Base-by-base conservation (phyloP, 2,797 vertebrate species). In the Eidolon dupreanum region DNA sequence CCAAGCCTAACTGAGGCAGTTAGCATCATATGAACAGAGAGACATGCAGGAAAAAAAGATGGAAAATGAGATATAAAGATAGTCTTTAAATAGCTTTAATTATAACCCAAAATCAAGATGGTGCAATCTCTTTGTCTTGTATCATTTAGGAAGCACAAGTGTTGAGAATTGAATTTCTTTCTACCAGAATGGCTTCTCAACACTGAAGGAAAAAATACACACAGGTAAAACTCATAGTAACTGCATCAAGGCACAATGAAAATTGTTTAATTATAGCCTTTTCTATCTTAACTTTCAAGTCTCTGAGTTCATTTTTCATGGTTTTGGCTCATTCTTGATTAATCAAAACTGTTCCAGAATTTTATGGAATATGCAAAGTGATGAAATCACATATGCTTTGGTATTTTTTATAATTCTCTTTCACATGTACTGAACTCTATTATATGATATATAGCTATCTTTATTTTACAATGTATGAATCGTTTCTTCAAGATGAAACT, bases 311-410 rank as follows among this genome's bases (percentile, higher is more conserved):
- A 43, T 90, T 84, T 75, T 84, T 88, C 24, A 66, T 59, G 28
- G 41, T 77, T 84, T 93, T 65, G 16, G 5, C 77, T 86, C 53
- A 66, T 95, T 96, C 49, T 77, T 94, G 38, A 66, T 82, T 95
- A 91, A 93, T 73, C 6, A 85, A 95, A 57, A 68, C 43, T 51
- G 16, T 93, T 91, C 5, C 24, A 91, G 16, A 84, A 75, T 87
- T 92, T 88, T 84, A 84, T 57, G 43, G 53, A 91, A 43, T 82
- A 90, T 71, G 43, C 24, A 26, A 87, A 85, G 7, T 89, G 38
- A 96, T 93, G 87, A n/a, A 51, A 13, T 68, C 36, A 66, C 20
- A 31, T 41, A 65, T 16, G 13, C 9, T 94, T 92, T 65, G 41
- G 11, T 68, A 61, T 65, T 59, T 71, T 83, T 78, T 86, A 33